phyloP scores from a whole-genome alignment of 2,797 vertebrate genomes.

The Labeo calbasu region DNA sequence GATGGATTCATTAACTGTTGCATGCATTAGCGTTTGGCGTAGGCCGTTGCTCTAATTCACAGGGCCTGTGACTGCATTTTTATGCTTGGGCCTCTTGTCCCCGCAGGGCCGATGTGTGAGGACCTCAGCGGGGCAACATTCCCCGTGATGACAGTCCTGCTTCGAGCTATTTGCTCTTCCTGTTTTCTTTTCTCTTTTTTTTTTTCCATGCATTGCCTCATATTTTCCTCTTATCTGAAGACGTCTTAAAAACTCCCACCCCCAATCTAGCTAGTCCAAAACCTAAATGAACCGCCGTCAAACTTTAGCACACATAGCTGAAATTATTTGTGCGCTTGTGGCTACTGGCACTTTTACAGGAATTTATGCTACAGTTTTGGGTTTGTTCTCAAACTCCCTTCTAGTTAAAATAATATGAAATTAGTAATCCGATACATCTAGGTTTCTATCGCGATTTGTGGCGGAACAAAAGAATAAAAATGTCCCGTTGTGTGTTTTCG shows the following conservation, averaged over 20 bases:
- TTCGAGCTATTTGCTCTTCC: background rate
- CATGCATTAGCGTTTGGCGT: constrained; percentile 1
- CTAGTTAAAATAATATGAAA: constrained; percentile 9
- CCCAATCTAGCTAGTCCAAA: constrained; percentile 12
- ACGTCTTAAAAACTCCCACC: constrained; percentile 18
- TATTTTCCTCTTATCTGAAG: constrained; percentile 45
- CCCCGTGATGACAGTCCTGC: constrained; percentile 12
- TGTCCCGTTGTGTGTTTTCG: constrained; percentile 24
- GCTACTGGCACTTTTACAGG: background rate
- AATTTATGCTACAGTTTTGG: background rate
- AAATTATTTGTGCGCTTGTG: background rate
- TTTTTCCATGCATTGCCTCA: constrained; percentile 1
- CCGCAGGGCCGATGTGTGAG: background rate
- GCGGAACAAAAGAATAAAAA: constrained; percentile 17
- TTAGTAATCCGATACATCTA: background rate
- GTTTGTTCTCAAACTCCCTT: background rate
- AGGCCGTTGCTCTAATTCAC: background rate
- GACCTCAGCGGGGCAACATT: background rate
- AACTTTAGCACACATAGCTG: constrained; percentile 19
- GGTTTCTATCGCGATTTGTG: constrained; percentile 27
- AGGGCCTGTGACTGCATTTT: background rate
- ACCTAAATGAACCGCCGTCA: constrained; percentile 8
- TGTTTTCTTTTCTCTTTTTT: background rate
- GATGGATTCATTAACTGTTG: background rate
- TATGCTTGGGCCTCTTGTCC: background rate